Evolutionary conservation across 2,113 vertebrate genomes (phyloP).

Genomic region (Hypomesus transpacificus): DNA sequence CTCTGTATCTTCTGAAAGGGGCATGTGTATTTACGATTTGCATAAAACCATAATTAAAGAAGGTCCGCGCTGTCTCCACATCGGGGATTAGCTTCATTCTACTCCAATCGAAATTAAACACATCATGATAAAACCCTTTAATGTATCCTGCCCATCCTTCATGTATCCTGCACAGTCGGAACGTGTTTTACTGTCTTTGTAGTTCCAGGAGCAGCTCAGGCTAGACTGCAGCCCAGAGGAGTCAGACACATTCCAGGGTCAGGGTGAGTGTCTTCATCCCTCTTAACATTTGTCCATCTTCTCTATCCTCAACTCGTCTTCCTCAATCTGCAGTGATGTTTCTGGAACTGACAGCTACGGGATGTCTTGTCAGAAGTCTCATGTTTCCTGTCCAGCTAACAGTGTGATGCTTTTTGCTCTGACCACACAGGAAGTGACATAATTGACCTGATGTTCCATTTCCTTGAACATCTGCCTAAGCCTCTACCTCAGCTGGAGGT

Average conservation of each 20-base stretch:
- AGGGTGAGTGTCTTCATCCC: constrained; percentile 49
- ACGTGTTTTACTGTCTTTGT: background rate
- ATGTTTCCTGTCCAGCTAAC: background rate
- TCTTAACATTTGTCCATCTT: background rate
- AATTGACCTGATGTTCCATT: constrained; percentile 76
- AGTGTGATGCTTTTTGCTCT: constrained; percentile 1
- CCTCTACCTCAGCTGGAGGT: constrained; percentile 78
- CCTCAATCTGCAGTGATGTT: no score
- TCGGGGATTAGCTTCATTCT: no score
- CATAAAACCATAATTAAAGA: no score
- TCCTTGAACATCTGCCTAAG: constrained; percentile 77
- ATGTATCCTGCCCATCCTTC: no score
- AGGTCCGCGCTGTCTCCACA: no score
- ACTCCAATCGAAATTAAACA: no score
- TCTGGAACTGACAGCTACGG: no score
- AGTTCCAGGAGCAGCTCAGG: constrained; percentile 74
- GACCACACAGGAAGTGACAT: constrained; percentile 66
- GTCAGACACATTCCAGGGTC: constrained; percentile 66
- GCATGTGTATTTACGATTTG: background rate
- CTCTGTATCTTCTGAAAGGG: background rate
- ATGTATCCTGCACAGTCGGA: no score
- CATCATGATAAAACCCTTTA: no score
- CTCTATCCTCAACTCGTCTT: background rate
- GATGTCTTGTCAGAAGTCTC: no score
- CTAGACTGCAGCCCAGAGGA: constrained; percentile 70